Conservation (phyloP, 2,888 invertebrate species). For the Helobdella robusta region DNA sequence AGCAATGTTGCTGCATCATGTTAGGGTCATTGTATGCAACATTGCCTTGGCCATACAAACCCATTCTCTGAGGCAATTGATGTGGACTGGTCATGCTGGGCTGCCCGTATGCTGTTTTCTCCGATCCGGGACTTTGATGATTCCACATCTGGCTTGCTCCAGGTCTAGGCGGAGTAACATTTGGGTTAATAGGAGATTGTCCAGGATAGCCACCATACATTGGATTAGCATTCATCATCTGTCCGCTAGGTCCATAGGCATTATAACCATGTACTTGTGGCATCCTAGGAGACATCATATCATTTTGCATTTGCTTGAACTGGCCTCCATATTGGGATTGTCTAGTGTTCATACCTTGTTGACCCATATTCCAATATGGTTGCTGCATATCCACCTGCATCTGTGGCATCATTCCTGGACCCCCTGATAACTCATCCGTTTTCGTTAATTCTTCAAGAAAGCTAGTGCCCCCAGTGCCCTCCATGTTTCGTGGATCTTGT, state of each 20-base stretch:
- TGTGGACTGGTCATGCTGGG: slow-evolving; percentile 22
- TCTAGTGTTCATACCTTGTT: slow-evolving; percentile 19
- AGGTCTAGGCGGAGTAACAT: slow-evolving; percentile 8
- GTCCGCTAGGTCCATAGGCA: neutral
- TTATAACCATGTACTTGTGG: slow-evolving; percentile 21
- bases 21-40: slow-evolving; percentile 8
- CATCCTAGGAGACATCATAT: slow-evolving; percentile 7
- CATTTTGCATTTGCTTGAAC: slow-evolving; percentile 9
- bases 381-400: slow-evolving; percentile 15
- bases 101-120: slow-evolving; percentile 20
- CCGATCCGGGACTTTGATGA: slow-evolving; percentile 18
- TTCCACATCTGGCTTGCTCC: slow-evolving; percentile 21
- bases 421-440: slow-evolving; percentile 27
- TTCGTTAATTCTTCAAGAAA: slow-evolving; percentile 41
- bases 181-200: slow-evolving; percentile 2
- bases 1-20: slow-evolving; percentile 16
- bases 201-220: slow-evolving; percentile 19
- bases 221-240: neutral
- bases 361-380: slow-evolving; percentile 21
- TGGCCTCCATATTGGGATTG: slow-evolving; percentile 13
- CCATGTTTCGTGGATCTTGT: no score
- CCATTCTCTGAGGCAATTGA: neutral
- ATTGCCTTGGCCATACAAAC: neutral
- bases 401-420: slow-evolving; percentile 10
- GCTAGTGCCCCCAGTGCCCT: slow-evolving; percentile 39